Evolutionary conservation across 2,888 invertebrate genomes (phyloP), one percentile per base, ranked within the genome.

Genomic region (Parnassius orleans): DNA sequence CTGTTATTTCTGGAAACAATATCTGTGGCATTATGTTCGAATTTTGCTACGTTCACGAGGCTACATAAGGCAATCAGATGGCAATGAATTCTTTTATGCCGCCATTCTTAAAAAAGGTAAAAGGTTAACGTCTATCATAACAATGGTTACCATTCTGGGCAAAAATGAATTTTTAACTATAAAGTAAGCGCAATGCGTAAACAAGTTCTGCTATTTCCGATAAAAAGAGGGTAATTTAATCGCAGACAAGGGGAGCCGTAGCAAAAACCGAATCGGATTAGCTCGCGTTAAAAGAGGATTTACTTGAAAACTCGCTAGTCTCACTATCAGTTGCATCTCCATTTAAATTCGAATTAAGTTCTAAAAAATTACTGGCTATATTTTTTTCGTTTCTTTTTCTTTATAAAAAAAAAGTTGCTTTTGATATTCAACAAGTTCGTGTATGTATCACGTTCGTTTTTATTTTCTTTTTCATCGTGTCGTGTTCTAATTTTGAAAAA

Each of bases 201-300:
- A 63, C 55, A 63, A 58, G 59, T 55, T 62, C 57, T 15, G 57
- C 53, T 59, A 63, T 63, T 63, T 59, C 55, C 63, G 59, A 63
- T 63, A 52, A 66, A 68, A 66, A 66, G 65, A 61, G 65, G 67
- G 65, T 69, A 68, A 69, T 61, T 60, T 66, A 65, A 66, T 71
- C 59, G 63, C 57, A 48, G 55, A 44, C 55, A 46, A 68, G 71
- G 66, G 68, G 63, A 63, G 65, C 64, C 53, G 61, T n/a, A 19
- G 57, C 53, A 54, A 61, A 63, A 66, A 67, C 66, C 66, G 67
- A 68, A 71, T 69, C 71, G 66, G 68, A 66, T 69, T 70, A 70
- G 59, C 61, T 54, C 57, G 64, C 70, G 66, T 72, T 72, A 68
- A 68, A 65, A 60, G 69, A 63, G 63, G 63, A 63, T 63, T 63